Conservation (phyloP, 2,113 vertebrate genomes). For the Ceuthmochares aereus region DNA sequence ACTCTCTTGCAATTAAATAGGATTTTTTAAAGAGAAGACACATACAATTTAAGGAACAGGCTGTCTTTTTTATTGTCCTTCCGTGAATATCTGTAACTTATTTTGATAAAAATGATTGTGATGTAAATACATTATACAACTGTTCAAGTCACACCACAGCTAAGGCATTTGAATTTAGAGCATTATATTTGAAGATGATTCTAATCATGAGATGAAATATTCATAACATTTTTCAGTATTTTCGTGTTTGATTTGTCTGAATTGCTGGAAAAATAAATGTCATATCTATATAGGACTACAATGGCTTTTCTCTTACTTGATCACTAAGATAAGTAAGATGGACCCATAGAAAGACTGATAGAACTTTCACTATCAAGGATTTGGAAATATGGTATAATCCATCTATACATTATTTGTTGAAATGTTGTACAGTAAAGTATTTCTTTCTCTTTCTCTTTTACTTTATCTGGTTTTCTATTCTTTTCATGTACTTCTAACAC, state of each 20-base stretch:
- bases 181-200: neutral
- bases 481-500: constrained; percentile 59
- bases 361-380: neutral
- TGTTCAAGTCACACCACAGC: neutral
- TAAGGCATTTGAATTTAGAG: neutral
- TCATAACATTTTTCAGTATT: constrained; percentile 23
- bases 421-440: neutral
- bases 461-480: constrained; percentile 50
- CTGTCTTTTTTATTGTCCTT: neutral
- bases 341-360: constrained; percentile 7
- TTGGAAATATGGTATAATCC: constrained; percentile 19
- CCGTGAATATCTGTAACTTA: neutral
- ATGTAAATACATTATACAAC: neutral
- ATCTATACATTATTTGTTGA: constrained; percentile 9
- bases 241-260: neutral
- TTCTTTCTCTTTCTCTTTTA: constrained; percentile 20
- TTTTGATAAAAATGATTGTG: neutral
- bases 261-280: neutral
- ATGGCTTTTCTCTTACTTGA: constrained; percentile 11
- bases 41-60: neutral
- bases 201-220: constrained; percentile 30
- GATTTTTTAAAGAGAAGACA: neutral
- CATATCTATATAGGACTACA: neutral
- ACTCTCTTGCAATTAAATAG: constrained; percentile 7
- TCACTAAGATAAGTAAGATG: constrained; percentile 29